Base-by-base conservation (phyloP, 2,113 vertebrate species). In the Argyrosomus japonicus region DNA sequence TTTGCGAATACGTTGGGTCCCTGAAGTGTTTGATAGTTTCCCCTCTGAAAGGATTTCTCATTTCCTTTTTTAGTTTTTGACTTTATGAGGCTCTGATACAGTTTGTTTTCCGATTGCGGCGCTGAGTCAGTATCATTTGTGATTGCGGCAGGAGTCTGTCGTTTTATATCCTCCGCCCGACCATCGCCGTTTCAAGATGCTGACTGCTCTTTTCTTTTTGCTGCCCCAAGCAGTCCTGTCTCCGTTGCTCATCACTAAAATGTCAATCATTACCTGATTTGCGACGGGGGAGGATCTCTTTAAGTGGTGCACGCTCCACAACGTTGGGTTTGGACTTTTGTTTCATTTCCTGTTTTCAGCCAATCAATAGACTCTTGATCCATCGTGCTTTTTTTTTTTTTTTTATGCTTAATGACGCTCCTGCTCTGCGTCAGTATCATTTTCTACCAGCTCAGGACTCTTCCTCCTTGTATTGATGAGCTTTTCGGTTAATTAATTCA, bases 221-320 rank as follows among this genome's bases (percentile, higher is more conserved):
- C 91, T 90, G 76, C 79, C 75, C 70, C 6, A 79, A 78, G 90
- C 91, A 87, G 72, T 83, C 79, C 79, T 88, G 84, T 84, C 90
- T 85, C 69, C 10, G 27, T 72, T 32, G 65, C 84, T 90, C 85
- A 88, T 92, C 85, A 63, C 85, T 86, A 84, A 91, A 87, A 82
- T 58, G 87, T 83, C 91, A 83, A 50, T 92, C 89, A 87, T 79
- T 54, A 73, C 58, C 61, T 89, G 91, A 89, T 89, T 93, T 90
- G 84, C 45, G 54, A 85, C 2, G 75, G 77, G 43, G 73, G 13
- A 60, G 86, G 82, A 70, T 81, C 62, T 67, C 68, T 81, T 81
- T 88, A 74, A 88, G 79, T 81, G 82, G 77, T 27, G 61, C 54
- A n/a, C 1, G 48, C 75, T 60, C 73, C 60, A 17, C 68, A 67